Evolutionary conservation across 2,888 invertebrate genomes (phyloP).

Genomic region (Eueremaeus valkanovi): DNA sequence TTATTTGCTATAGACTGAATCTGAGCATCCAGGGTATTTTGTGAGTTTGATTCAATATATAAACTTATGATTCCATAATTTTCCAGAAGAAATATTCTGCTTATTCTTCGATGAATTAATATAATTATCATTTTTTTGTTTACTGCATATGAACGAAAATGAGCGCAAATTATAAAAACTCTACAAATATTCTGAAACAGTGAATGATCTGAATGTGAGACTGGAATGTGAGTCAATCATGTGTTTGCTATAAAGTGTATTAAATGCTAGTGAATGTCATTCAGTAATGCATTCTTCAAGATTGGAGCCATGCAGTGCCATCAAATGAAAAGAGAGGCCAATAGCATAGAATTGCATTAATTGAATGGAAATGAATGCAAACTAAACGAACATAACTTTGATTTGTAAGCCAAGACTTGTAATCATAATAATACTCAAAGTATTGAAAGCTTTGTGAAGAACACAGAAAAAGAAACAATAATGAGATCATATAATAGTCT

Average conservation of each 20-base stretch:
- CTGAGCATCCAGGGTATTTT: no score
- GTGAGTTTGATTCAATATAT: no score
- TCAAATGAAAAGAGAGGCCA: conserved; percentile 25
- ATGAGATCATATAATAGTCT: neutral
- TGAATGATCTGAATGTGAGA: neutral
- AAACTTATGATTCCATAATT: no score
- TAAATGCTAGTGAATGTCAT: conserved; percentile 20
- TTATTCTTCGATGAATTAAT: no score
- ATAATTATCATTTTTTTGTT: no score
- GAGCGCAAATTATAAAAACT: no score
- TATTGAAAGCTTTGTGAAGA: neutral
- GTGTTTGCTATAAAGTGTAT: neutral
- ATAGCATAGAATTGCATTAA: neutral
- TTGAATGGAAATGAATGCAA: conserved; percentile 8
- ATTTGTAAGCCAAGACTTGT: neutral
- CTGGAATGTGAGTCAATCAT: neutral
- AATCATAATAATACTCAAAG: no score
- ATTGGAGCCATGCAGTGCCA: conserved; percentile 18
- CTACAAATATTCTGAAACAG: neutral
- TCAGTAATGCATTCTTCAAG: conserved; percentile 17
- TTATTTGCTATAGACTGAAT: no score
- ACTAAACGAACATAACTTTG: neutral
- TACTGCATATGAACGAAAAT: no score
- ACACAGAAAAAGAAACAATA: neutral
- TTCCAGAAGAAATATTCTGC: no score